Percentiles rank a stretch among this genome's conserved stretches.
phyloP scores from a whole-genome alignment of 2,113 vertebrate species.

The Gobiocypris rarus region DNA sequence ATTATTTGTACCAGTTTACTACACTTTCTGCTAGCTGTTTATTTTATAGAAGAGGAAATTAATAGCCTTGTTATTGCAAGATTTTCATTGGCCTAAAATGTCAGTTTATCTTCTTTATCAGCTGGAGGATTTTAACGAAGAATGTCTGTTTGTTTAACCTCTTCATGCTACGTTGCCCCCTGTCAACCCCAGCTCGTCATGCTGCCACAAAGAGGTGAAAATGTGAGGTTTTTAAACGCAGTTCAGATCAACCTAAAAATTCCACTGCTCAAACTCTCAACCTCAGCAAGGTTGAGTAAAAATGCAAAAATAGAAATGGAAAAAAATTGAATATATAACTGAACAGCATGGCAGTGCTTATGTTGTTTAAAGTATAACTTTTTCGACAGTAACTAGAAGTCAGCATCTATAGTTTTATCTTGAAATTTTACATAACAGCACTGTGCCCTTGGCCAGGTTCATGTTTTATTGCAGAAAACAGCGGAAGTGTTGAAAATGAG shows the following conservation, averaged over 20 bases:
- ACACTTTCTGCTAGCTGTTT: neutral
- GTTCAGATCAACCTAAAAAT: slow-evolving; percentile 11
- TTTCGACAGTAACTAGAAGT: neutral
- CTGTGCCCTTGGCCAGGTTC: neutral
- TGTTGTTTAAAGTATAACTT: neutral
- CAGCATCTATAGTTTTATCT: neutral
- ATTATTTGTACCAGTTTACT: neutral
- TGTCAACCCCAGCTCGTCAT: slow-evolving; percentile 87
- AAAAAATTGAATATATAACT: neutral
- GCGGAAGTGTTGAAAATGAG: neutral
- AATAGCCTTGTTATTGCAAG: neutral
- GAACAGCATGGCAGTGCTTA: neutral
- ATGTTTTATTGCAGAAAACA: neutral
- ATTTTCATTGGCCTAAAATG: slow-evolving; percentile 15
- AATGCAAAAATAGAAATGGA: neutral
- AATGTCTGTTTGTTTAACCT: slow-evolving; percentile 92
- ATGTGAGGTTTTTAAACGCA: slow-evolving; percentile 55
- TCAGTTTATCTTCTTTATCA: slow-evolving; percentile 58
- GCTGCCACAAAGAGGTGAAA: slow-evolving; percentile 70
- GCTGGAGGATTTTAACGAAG: slow-evolving; percentile 67
- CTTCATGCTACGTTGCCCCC: slow-evolving; percentile 89
- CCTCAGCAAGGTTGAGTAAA: neutral
- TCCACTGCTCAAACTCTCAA: neutral
- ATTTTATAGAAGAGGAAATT: neutral
- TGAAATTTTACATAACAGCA: neutral